These are phyloP conservation scores for Drosophila koepferae DNA, from an alignment of 2,888 invertebrate genomes.

Conservation along the genomic window DNA sequence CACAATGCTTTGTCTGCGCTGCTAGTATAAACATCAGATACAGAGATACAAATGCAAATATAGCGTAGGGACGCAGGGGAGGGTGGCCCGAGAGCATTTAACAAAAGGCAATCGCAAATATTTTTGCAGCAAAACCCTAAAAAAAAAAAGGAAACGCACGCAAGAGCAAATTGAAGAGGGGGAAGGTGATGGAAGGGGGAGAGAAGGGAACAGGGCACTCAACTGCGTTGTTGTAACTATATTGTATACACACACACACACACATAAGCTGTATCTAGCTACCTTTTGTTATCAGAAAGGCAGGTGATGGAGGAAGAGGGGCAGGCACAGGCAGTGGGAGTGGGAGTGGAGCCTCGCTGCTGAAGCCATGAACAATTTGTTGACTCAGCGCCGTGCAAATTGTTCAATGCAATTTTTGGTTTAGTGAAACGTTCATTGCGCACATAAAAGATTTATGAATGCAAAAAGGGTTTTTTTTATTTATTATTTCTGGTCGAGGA, in stretches of 20 bases:
- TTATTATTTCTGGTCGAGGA: not conserved
- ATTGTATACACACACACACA: conserved; percentile 31
- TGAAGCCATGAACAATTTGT: conserved; percentile 56
- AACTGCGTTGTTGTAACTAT: conserved; percentile 45
- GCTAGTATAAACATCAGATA: conserved; percentile 43
- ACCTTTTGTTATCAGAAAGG: conserved; percentile 69
- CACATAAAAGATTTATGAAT: conserved; percentile 67
- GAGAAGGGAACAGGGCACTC: not conserved
- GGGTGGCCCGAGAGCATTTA: conserved; percentile 43
- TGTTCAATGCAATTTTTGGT: conserved; percentile 66
- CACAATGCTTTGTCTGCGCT: conserved; percentile 49
- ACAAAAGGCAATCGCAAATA: conserved; percentile 74
- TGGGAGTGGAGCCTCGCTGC: not conserved
- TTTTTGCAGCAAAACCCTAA: conserved; percentile 51
- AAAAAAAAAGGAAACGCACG: conserved; percentile 42
- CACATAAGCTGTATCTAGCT: conserved; percentile 37
- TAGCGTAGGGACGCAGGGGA: not conserved
- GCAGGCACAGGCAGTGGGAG: not conserved
- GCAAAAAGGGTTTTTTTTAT: conserved; percentile 21
- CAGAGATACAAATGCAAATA: conserved; percentile 28
- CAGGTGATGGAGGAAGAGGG: not conserved
- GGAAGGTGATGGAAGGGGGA: not conserved
- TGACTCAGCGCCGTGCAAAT: conserved; percentile 72
- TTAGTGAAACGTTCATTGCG: conserved; percentile 37
- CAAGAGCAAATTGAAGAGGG: conserved; percentile 4